A percentile compares a stretch with the other conserved stretches of the same genome.
Evolutionary conservation across 2,888 invertebrate species (phyloP).

Genomic region (Encarsia formosa): DNA sequence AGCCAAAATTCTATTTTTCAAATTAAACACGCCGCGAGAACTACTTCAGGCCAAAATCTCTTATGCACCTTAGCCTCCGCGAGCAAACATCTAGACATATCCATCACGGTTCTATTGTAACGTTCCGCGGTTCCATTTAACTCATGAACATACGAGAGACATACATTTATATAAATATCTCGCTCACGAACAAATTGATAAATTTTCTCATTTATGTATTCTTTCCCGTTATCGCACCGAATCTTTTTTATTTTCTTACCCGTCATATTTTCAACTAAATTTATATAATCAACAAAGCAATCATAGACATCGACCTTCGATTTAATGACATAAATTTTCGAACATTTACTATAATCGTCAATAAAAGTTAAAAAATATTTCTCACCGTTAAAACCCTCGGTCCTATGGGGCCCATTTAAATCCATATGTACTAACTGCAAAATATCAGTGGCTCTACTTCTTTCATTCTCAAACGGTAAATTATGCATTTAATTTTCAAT

Average conservation of each 20-base stretch:
- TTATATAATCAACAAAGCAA: constrained; percentile 28
- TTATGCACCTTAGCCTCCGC: constrained; percentile 12
- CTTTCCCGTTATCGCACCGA: constrained; percentile 31
- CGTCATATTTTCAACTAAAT: constrained; percentile 20
- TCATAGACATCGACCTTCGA: constrained; percentile 29
- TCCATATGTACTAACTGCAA: constrained; percentile 26
- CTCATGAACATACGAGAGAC: constrained; percentile 9
- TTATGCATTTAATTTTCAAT: constrained; percentile 31
- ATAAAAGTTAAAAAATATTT: constrained; percentile 32
- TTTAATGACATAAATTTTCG: constrained; percentile 29
- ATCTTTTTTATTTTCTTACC: constrained; percentile 26
- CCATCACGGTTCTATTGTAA: constrained; percentile 15
- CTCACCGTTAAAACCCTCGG: constrained; percentile 26
- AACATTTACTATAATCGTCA: constrained; percentile 32
- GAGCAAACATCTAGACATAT: constrained; percentile 18
- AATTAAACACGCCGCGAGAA: constrained; percentile 8
- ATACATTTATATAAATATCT: constrained; percentile 19
- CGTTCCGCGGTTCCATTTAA: constrained; percentile 20
- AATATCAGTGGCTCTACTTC: constrained; percentile 29
- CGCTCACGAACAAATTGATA: constrained; percentile 19
- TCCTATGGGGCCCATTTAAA: constrained; percentile 25
- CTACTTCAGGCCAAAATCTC: constrained; percentile 13
- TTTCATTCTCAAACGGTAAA: constrained; percentile 31
- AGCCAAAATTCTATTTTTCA: constrained; percentile 16
- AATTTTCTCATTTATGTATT: constrained; percentile 22